phyloP scores from a whole-genome alignment of 2,113 vertebrate species.

The Cyphomyrus plagiostoma region DNA sequence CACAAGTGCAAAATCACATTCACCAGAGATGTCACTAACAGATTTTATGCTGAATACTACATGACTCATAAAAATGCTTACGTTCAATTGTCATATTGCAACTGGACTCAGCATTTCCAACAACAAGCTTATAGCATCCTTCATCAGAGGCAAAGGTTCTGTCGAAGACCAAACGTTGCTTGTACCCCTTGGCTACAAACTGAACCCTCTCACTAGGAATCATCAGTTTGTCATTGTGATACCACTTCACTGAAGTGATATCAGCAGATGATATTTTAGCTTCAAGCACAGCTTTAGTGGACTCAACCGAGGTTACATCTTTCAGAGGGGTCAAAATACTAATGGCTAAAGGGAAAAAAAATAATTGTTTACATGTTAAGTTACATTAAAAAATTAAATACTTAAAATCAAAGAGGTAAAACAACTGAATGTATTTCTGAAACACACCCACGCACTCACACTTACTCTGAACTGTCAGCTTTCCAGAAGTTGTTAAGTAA shows the following conservation, averaged over 20 bases:
- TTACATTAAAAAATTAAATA: neutral
- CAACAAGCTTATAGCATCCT: conserved; percentile 77
- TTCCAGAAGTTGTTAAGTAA: conserved; percentile 74
- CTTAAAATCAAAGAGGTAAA: neutral
- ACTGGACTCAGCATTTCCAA: conserved; percentile 84
- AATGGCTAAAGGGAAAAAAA: conserved; percentile 65
- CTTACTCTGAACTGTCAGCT: conserved; percentile 81
- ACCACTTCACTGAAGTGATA: conserved; percentile 87
- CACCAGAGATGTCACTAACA: conserved; percentile 8
- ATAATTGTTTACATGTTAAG: neutral
- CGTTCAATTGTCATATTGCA: conserved; percentile 84
- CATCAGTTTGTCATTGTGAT: conserved; percentile 76
- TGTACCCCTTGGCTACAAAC: conserved; percentile 82
- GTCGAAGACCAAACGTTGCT: conserved; percentile 83
- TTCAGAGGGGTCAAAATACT: conserved; percentile 79
- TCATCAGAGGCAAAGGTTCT: conserved; percentile 80
- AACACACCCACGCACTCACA: conserved; percentile 60
- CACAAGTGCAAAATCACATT: neutral
- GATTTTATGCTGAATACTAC: neutral
- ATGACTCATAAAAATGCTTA: conserved; percentile 46
- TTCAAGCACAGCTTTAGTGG: conserved; percentile 87
- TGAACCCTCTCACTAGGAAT: conserved; percentile 79
- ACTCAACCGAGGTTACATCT: conserved; percentile 78
- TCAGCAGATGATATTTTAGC: conserved; percentile 92
- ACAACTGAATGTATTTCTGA: neutral